These are phyloP conservation scores for Chanos chanos DNA, from an alignment of 2,797 vertebrate genomes.

Conservation along the genomic window DNA sequence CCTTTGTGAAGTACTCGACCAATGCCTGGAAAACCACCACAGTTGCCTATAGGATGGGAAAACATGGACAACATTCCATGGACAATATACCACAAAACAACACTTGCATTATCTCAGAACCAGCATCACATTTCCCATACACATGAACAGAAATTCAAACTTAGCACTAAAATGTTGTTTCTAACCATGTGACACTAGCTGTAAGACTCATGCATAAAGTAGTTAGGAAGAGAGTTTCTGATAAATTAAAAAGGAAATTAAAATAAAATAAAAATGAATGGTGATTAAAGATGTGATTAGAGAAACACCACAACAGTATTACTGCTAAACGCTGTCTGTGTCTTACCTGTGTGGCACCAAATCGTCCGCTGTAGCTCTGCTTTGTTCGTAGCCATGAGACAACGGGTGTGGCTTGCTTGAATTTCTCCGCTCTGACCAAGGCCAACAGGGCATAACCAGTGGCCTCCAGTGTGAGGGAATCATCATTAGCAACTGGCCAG, in stretches of 20 bases:
- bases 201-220: no score
- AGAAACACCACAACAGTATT: background rate
- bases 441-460: constrained; percentile 83
- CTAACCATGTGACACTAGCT: no score
- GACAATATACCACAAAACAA: no score
- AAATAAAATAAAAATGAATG: no score
- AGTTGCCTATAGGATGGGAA: constrained; percentile 17
- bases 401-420: constrained; percentile 43
- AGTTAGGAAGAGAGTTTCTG: no score
- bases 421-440: constrained; percentile 58
- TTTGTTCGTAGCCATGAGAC: constrained; percentile 77
- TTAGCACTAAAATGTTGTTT: no score
- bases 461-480: constrained; percentile 74
- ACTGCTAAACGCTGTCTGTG: no score
- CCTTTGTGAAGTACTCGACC: constrained; percentile 39
- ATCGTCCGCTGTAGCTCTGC: constrained; percentile 64
- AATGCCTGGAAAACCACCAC: constrained; percentile 43
- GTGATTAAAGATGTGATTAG: background rate
- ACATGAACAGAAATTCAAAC: no score
- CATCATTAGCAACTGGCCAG: constrained; percentile 66
- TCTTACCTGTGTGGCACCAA: constrained; percentile 84
- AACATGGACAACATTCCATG: no score
- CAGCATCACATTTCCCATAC: no score
- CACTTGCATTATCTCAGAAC: no score
- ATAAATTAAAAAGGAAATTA: no score